Evolutionary conservation across 2,797 vertebrate species (phyloP).

Genomic region (Neosilurus mollespiculum): DNA sequence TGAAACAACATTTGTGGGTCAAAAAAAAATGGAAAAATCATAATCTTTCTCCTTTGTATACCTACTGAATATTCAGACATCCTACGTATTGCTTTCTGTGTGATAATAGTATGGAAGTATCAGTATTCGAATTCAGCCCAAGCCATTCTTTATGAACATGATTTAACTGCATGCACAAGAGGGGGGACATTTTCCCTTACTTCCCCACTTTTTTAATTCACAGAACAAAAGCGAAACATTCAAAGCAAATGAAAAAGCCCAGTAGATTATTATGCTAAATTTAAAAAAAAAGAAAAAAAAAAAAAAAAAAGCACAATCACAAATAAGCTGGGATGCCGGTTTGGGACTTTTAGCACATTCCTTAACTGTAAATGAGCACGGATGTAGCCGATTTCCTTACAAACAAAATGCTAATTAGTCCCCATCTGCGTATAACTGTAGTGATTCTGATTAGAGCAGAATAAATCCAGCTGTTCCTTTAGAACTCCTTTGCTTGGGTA

Average conservation of each 20-base stretch:
- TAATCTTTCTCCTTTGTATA: too few species aligned
- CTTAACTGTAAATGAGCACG: constrained; percentile 39
- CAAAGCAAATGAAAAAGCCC: not conserved
- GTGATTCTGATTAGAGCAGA: constrained; percentile 34
- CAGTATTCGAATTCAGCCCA: too few species aligned
- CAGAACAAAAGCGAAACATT: not conserved
- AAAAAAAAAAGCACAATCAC: not conserved
- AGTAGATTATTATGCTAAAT: not conserved
- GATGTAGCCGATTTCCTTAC: constrained; percentile 33
- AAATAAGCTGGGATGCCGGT: constrained; percentile 1
- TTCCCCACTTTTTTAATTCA: not conserved
- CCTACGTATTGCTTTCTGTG: too few species aligned
- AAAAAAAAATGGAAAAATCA: too few species aligned
- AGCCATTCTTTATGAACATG: too few species aligned
- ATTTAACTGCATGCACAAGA: not conserved
- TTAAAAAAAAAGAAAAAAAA: not conserved
- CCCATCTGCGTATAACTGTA: constrained; percentile 40
- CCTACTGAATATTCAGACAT: too few species aligned
- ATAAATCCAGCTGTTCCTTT: constrained; percentile 40
- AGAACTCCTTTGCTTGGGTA: constrained; percentile 34
- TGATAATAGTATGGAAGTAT: too few species aligned
- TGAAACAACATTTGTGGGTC: too few species aligned
- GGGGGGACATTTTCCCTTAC: not conserved
- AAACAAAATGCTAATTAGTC: constrained; percentile 41
- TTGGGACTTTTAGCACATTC: constrained; percentile 17